A percentile compares a stretch with the other conserved stretches of the same genome.
phyloP scores from a whole-genome alignment of 2,797 vertebrate species.

The Chaunax sp. region DNA sequence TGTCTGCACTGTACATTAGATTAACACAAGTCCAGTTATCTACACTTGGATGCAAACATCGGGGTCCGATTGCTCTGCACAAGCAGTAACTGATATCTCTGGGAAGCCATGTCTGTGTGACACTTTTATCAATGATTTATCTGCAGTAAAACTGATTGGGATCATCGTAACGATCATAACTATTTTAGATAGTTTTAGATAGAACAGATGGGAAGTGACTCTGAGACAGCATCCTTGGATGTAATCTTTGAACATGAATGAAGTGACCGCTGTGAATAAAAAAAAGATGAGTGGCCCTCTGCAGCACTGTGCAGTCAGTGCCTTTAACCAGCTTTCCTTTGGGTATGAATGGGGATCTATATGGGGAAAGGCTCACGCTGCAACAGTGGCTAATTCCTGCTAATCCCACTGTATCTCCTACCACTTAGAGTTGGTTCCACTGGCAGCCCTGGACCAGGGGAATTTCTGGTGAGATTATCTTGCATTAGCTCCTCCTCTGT shows the following conservation, averaged over 20 bases:
- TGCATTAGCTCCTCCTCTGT: conserved; percentile 74
- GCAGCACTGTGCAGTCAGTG: conserved; percentile 20
- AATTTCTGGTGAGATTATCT: conserved; percentile 80
- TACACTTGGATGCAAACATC: conserved; percentile 35
- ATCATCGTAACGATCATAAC: conserved; percentile 6
- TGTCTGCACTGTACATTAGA: conserved; percentile 62
- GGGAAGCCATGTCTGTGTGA: conserved; percentile 7
- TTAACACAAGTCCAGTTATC: conserved; percentile 58
- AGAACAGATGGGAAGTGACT: neutral
- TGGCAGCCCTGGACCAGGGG: conserved; percentile 59
- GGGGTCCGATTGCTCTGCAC: conserved; percentile 59
- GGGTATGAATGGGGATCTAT: conserved; percentile 81
- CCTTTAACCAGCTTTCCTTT: conserved; percentile 75
- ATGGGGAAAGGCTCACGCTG: conserved; percentile 82
- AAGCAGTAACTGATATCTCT: conserved; percentile 48
- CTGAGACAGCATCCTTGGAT: neutral
- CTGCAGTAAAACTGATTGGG: conserved; percentile 20
- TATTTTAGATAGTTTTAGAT: conserved; percentile 17
- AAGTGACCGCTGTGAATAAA: conserved; percentile 20
- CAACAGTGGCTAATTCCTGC: conserved; percentile 79
- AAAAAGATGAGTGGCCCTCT: conserved; percentile 14
- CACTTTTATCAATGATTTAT: conserved; percentile 39
- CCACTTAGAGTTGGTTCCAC: conserved; percentile 72
- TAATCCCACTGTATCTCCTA: conserved; percentile 79
- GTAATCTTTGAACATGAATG: conserved; percentile 3